These are phyloP conservation scores for Physocephala rufipes DNA, from an alignment of 2,888 invertebrate genomes.

Conservation along the genomic window DNA sequence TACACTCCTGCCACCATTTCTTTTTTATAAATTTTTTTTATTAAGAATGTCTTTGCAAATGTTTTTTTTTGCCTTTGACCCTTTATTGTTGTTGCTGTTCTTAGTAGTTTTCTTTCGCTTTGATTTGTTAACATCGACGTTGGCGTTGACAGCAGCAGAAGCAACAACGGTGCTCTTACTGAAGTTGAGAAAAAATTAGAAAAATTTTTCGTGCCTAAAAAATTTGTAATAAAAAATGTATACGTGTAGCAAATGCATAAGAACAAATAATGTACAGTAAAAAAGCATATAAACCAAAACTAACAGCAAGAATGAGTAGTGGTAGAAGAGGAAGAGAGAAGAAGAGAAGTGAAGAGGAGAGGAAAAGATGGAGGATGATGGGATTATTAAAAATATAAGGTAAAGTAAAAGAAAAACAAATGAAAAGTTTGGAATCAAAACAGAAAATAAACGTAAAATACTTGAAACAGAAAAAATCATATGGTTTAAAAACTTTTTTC, in stretches of 20 bases:
- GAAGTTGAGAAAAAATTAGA: too few species aligned
- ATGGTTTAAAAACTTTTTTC: slow-evolving; percentile 28
- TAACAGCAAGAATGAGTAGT: slow-evolving; percentile 26
- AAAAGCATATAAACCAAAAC: neutral
- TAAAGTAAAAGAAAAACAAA: slow-evolving; percentile 37
- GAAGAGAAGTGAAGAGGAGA: slow-evolving; percentile 23
- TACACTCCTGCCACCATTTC: too few species aligned
- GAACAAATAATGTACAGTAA: neutral
- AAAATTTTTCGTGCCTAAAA: too few species aligned
- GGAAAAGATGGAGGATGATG: slow-evolving; percentile 1
- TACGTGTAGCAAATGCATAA: too few species aligned
- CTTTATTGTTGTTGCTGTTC: neutral
- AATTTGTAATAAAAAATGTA: too few species aligned
- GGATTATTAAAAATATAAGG: slow-evolving; percentile 40
- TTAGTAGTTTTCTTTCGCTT: neutral
- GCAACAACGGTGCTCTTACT: too few species aligned
- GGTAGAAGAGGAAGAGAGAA: neutral
- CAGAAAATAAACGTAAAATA: slow-evolving; percentile 41
- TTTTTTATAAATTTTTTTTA: too few species aligned
- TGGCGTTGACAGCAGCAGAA: too few species aligned
- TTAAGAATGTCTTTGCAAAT: too few species aligned
- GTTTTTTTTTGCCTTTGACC: too few species aligned
- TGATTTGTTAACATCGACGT: neutral
- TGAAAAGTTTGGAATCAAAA: slow-evolving; percentile 9
- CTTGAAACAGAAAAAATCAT: slow-evolving; percentile 42